A percentile compares a stretch with the other conserved stretches of the same genome.
phyloP scores from a whole-genome alignment of 2,113 vertebrate species.

The Tautogolabrus adspersus region DNA sequence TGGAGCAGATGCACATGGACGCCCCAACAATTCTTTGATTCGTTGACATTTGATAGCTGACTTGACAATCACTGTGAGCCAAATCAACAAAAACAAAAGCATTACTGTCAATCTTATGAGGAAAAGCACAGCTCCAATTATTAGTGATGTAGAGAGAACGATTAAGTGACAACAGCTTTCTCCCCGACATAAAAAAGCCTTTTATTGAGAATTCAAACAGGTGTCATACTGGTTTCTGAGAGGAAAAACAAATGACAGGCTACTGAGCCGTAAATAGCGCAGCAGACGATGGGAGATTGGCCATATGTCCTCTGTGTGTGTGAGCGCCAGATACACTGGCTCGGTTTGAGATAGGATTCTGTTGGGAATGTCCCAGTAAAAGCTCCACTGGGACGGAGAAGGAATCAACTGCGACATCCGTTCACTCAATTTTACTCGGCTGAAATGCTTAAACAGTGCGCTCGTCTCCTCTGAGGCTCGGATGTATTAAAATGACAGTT shows the following conservation, averaged over 20 bases:
- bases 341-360: slow-evolving; percentile 70
- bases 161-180: slow-evolving; percentile 70
- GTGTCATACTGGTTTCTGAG: slow-evolving; percentile 79
- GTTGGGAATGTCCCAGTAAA: slow-evolving; percentile 75
- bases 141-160: slow-evolving; percentile 53
- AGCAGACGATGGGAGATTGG: slow-evolving; percentile 79
- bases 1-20: slow-evolving; percentile 38
- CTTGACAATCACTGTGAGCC: slow-evolving; percentile 49
- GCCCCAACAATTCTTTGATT: slow-evolving; percentile 48
- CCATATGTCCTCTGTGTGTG: slow-evolving; percentile 80
- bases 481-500: slow-evolving; percentile 41
- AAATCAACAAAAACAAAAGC: slow-evolving; percentile 35
- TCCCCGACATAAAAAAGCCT: slow-evolving; percentile 67
- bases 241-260: slow-evolving; percentile 76
- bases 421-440: slow-evolving; percentile 47
- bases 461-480: slow-evolving; percentile 47
- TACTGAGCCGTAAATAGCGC: slow-evolving; percentile 81
- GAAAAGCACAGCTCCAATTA: slow-evolving; percentile 49
- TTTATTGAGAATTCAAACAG: slow-evolving; percentile 84
- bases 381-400: slow-evolving; percentile 71
- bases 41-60: slow-evolving; percentile 47
- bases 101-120: slow-evolving; percentile 40
- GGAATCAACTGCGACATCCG: slow-evolving; percentile 53
- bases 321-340: slow-evolving; percentile 67
- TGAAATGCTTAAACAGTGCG: slow-evolving; percentile 46